Conservation (phyloP, 2,113 vertebrate genomes). For the Arvicanthis niloticus region DNA sequence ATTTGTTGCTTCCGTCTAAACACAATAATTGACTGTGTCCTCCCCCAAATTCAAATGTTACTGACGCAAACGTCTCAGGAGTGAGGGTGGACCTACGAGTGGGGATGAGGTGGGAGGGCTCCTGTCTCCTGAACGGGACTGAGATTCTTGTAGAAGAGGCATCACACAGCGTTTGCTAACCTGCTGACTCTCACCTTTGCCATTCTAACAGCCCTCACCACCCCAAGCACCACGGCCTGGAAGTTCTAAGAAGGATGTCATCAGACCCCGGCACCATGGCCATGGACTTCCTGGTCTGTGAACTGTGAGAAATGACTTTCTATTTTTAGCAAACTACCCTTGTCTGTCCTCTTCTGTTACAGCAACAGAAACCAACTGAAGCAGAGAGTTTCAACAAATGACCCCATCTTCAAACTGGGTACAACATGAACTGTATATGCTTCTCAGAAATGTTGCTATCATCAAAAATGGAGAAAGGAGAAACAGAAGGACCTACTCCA, state of each 20-base stretch:
- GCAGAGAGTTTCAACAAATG: neutral
- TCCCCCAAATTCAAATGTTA: neutral
- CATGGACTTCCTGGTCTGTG: neutral
- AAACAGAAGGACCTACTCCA: neutral
- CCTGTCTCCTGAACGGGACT: neutral
- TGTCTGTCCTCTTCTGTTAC: neutral
- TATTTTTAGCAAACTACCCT: neutral
- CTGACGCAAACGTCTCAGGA: fast-evolving
- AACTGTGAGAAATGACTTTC: neutral
- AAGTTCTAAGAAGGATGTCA: neutral
- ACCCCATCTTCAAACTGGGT: neutral
- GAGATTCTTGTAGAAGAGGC: neutral
- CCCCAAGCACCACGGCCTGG: too few species aligned
- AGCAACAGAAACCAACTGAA: neutral
- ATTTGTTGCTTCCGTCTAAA: neutral
- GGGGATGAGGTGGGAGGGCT: too few species aligned
- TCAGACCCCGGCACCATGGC: neutral
- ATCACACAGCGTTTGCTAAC: too few species aligned
- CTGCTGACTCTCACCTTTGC: neutral
- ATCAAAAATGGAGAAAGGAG: neutral
- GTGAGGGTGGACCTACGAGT: too few species aligned
- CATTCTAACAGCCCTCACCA: neutral
- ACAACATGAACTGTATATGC: neutral
- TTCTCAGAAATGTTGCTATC: neutral
- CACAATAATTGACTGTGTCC: neutral